A percentile compares a stretch with the other conserved stretches of the same genome.
Conservation (phyloP, 2,113 vertebrate species). For the Poeciliopsis turrubarensis region DNA sequence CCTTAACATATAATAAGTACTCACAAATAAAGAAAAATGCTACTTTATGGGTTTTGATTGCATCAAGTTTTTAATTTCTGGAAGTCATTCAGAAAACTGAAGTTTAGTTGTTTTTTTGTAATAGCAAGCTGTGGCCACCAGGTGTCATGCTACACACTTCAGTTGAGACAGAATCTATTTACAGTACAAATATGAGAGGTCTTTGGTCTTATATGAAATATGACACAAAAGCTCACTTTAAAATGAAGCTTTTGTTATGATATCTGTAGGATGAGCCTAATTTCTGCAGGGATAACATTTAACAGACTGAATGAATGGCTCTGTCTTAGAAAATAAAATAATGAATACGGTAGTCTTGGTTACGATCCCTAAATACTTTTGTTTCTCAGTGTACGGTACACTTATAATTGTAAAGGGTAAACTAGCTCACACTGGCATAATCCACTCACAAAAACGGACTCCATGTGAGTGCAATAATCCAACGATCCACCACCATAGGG, state of each 20-base stretch:
- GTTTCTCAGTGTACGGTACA: constrained; percentile 34
- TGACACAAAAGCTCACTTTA: neutral
- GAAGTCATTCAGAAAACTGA: neutral
- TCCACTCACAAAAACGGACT: constrained; percentile 38
- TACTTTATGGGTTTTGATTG: neutral
- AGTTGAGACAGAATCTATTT: constrained; percentile 7
- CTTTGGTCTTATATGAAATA: neutral
- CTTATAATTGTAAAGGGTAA: constrained; percentile 63
- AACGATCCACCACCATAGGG: constrained; percentile 45
- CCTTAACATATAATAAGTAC: neutral
- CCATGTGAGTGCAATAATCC: constrained; percentile 43
- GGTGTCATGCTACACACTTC: constrained; percentile 46
- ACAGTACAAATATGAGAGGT: neutral
- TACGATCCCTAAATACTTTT: constrained; percentile 18
- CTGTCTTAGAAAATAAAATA: neutral
- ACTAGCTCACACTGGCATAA: constrained; percentile 55
- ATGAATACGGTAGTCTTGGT: constrained; percentile 6
- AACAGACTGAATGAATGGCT: neutral
- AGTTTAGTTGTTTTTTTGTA: constrained; percentile 34
- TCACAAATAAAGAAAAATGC: neutral
- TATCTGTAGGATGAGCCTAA: neutral
- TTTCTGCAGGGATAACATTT: neutral
- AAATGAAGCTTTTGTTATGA: neutral
- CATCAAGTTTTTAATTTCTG: neutral
- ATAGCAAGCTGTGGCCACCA: constrained; percentile 44